Evolutionary conservation across 2,888 invertebrate genomes (phyloP), one percentile per base, ranked within the genome.

Genomic region (Dolomedes plantarius): DNA sequence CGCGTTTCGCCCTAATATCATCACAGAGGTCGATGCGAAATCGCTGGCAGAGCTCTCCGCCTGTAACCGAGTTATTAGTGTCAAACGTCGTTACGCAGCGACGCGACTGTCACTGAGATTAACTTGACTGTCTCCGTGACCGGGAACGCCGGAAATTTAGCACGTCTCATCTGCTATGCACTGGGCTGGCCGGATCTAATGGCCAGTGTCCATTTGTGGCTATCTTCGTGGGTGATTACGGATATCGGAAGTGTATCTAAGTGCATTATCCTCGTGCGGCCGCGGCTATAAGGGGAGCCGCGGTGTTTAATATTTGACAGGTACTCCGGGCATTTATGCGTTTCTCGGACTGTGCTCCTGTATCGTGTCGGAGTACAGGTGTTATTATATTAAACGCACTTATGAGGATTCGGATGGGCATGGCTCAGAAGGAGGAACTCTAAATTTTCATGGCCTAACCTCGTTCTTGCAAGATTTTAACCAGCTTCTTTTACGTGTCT

Each of bases 21-120:
- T 83, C 82, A 65, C 31, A 76, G 71, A 76, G 83, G 83, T 85
- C 83, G 83, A 73, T 68, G 71, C 67, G 64, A 36, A 83, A 68
- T 71, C 64, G 76, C 77, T 69, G 56, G 64, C 68, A 76, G 72
- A 76, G 65, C 82, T 76, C 82, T 83, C 72, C 77, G 41, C 77
- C 23, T 46, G n/a, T 85, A 85, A 85, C 83, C 76, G 62, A 65
- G 83, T 85, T 85, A 85, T 85, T 85, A 85, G 83, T 85, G 83
- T 85, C 83, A 85, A 85, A 85, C 72, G 77, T 85, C 72, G 72
- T 85, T 85, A 78, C 36, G 56, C 65, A 78, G 50, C 83, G 56
- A 29, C 46, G 72, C 76, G 28, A 72, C 77, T 77, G 83, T 73
- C 73, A 67, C 73, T 50, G 83, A 77, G 83, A 85, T 85, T 85